phyloP scores from a whole-genome alignment of 1,140 invertebrate species.

The Riptortus pedestris region DNA sequence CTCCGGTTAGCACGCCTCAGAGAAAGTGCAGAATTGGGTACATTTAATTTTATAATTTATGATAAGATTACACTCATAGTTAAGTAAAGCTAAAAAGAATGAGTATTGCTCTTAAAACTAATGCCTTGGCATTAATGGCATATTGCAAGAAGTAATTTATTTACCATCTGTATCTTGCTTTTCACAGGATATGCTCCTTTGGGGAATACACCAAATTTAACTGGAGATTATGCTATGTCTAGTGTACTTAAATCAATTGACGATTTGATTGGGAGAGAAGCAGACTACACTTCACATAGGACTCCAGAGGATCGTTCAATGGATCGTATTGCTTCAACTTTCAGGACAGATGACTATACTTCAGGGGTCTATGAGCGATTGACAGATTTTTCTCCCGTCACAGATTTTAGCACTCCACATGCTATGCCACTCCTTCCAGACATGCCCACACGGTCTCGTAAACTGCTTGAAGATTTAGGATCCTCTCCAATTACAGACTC shows the following conservation, averaged over 20 bases:
- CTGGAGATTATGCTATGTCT: conserved; percentile 35
- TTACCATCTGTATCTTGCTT: neutral
- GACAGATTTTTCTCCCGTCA: conserved; percentile 40
- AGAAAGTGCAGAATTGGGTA: conserved; percentile 38
- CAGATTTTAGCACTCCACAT: conserved; percentile 43
- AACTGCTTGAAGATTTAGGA: conserved; percentile 49
- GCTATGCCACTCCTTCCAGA: conserved; percentile 54
- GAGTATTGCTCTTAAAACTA: no score
- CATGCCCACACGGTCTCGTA: conserved; percentile 48
- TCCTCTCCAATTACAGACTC: conserved; percentile 42
- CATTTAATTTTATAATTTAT: neutral
- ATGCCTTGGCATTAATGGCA: no score
- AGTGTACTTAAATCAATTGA: conserved; percentile 44
- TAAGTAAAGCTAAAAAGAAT: no score
- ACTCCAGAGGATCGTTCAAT: conserved; percentile 44
- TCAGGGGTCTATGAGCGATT: conserved; percentile 38
- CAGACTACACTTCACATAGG: conserved; percentile 28
- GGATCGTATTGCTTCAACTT: conserved; percentile 43
- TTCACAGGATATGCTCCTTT: conserved; percentile 24
- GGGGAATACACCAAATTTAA: conserved; percentile 14
- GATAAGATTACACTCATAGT: neutral
- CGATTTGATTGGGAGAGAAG: conserved; percentile 37
- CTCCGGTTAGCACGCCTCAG: conserved; percentile 42
- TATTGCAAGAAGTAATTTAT: no score
- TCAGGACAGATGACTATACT: conserved; percentile 41